phyloP scores from a whole-genome alignment of 1,140 invertebrate species.

The Macrosteles quadrilineatus region DNA sequence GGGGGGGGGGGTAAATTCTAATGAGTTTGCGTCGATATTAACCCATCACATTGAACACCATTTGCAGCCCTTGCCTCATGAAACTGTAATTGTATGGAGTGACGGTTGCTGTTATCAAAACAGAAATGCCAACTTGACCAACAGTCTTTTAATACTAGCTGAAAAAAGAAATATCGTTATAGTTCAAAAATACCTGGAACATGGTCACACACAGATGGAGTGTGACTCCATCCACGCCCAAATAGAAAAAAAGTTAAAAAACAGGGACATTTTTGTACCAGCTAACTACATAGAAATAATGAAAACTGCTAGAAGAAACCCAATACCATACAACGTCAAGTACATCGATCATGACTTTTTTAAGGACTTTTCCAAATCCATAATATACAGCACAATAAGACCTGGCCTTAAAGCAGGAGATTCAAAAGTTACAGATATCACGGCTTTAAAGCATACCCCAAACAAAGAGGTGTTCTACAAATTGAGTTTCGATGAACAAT shows the following conservation, averaged over 20 bases:
- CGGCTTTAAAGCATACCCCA: slow-evolving; percentile 19
- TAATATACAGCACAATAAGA: slow-evolving; percentile 20
- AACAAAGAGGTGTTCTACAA: not conserved
- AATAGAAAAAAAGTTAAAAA: slow-evolving; percentile 17
- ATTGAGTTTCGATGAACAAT: slow-evolving; percentile 26
- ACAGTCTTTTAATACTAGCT: no score
- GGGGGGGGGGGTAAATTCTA: no score
- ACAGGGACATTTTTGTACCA: slow-evolving; percentile 15
- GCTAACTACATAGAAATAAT: slow-evolving; percentile 21
- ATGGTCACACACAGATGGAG: slow-evolving; percentile 12
- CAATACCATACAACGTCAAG: not conserved
- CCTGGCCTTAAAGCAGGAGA: slow-evolving; percentile 22
- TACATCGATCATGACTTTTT: slow-evolving; percentile 18
- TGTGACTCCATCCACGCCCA: slow-evolving; percentile 16
- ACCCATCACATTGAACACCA: not conserved
- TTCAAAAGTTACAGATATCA: slow-evolving; percentile 15
- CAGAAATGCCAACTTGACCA: not conserved
- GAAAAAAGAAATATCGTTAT: no score
- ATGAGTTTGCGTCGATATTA: no score
- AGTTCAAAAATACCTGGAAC: not conserved
- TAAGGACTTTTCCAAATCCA: slow-evolving; percentile 7
- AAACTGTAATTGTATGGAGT: not conserved
- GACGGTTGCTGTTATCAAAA: no score
- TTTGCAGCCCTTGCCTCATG: not conserved
- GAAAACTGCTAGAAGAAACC: slow-evolving; percentile 8